Evolutionary conservation across 35 echinoderm and acorn worm genomes (phyloP), one percentile per base, ranked within the genome.

Genomic region (Nesometra sesokonis): DNA sequence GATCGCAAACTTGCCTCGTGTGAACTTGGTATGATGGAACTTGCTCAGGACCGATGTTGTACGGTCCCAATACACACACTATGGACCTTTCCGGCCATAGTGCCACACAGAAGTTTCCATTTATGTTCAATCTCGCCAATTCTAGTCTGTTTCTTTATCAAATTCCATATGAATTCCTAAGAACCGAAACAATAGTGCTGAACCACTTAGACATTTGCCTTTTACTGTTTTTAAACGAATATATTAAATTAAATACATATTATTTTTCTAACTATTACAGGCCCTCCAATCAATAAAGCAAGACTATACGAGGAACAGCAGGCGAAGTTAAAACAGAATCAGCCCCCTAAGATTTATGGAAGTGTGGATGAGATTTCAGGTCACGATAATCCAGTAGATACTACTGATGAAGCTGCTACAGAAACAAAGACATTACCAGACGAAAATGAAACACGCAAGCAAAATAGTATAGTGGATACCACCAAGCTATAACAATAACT

Each of bases 261-360:
- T n/a, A n/a, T n/a, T n/a, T n/a, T n/a, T n/a, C n/a, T n/a, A n/a
- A n/a, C n/a, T 35, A 19, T 91, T 77, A 13, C 82, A 97, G 94
- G 94, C 21, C 94, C 94, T 9, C 67, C 81, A 86, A 76, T 93
- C 2, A 97, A 97, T 52, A 93, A 93, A 46, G 91, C 94, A 1
- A 87, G 80, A 38, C 32, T 97, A 36, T 82, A 90, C 13, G 40
- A 91, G 34, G 91, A 91, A 23, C 94, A 97, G 84, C 37, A 93
- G 34, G 79, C 5, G 3, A 32, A 29, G 5, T 5, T 78, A 5
- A 80, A 32, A 27, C 7, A 83, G 23, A 83, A 36, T 0, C 4
- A 21, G n/a, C n/a, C n/a, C 3, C 37, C 3, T 13, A 38, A 83
- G 27, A 35, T 23, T 30, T 17, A 38, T n/a, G 34, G 37, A 3